Evolutionary conservation across 2,888 invertebrate species (phyloP).

Genomic region (Blastobasis adustella): DNA sequence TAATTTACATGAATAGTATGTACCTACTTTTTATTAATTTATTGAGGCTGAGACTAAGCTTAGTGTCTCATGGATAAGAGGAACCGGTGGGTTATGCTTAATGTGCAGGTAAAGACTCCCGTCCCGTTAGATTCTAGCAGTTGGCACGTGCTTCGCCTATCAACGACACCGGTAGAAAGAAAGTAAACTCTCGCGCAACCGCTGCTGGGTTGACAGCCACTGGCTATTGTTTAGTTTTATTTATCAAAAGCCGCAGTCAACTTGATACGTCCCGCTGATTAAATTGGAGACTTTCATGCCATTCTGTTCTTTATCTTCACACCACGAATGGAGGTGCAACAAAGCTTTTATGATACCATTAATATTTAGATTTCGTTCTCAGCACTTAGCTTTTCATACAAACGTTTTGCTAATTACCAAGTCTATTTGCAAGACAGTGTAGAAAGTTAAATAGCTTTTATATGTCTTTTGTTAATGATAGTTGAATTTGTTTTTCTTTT

Average conservation of each 20-base stretch:
- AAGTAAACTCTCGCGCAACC: constrained; percentile 54
- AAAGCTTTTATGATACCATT: background rate
- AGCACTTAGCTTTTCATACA: constrained; percentile 21
- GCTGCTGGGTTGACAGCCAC: constrained; percentile 23
- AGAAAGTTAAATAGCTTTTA: no score
- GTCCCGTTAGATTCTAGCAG: constrained; percentile 44
- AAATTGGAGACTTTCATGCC: constrained; percentile 1
- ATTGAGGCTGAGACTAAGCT: no score
- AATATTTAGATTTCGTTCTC: constrained; percentile 10
- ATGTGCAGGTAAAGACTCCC: no score
- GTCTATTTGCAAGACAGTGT: no score
- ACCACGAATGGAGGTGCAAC: background rate
- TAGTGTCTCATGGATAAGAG: constrained; percentile 20
- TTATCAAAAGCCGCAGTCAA: constrained; percentile 24
- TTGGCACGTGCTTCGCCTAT: constrained; percentile 54
- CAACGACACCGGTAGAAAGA: constrained; percentile 47
- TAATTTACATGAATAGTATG: no score
- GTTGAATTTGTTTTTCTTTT: no score
- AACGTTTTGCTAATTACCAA: constrained; percentile 22
- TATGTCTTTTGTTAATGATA: no score
- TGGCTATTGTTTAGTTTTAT: constrained; percentile 33
- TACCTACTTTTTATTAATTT: no score
- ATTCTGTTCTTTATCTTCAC: background rate
- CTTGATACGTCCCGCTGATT: constrained; percentile 7
- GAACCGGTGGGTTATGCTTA: no score